Evolutionary conservation across 2,113 vertebrate species (phyloP).

Genomic region (Geococcyx californianus): DNA sequence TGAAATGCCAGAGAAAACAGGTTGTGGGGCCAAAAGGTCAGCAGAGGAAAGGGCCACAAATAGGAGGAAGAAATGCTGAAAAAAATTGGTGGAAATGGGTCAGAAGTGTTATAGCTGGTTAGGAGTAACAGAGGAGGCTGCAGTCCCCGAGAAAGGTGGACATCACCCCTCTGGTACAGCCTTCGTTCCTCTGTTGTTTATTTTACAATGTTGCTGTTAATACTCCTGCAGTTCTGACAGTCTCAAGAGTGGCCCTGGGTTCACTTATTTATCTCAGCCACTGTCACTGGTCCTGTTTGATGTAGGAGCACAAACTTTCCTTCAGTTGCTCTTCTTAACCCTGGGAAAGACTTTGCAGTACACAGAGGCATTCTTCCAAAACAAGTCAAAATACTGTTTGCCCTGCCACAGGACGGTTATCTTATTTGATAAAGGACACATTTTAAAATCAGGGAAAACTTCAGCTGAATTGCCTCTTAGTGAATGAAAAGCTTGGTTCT

Average conservation of each 20-base stretch:
- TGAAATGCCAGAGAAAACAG: neutral
- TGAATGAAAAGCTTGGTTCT: neutral
- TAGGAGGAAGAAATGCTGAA: neutral
- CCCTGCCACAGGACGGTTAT: neutral
- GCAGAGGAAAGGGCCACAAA: neutral
- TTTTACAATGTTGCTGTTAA: neutral
- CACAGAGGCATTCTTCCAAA: neutral
- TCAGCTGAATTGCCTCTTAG: neutral
- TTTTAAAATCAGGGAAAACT: neutral
- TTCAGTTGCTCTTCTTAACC: neutral
- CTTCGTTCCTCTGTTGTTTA: neutral
- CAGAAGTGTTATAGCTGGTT: neutral
- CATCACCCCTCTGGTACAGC: too few relatives aligned
- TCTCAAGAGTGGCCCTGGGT: neutral
- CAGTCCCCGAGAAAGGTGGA: rapidly evolving
- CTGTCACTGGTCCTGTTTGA: neutral
- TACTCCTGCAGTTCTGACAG: neutral
- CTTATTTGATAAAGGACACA: neutral
- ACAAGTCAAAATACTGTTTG: neutral
- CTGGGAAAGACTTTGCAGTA: neutral
- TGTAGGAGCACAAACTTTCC: neutral
- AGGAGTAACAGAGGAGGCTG: neutral
- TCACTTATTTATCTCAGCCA: neutral
- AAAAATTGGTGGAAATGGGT: neutral
- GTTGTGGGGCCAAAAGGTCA: neutral